These are phyloP conservation scores for Halcyon smyrnensis DNA, from an alignment of 2,797 vertebrate species.

Conservation along the genomic window DNA sequence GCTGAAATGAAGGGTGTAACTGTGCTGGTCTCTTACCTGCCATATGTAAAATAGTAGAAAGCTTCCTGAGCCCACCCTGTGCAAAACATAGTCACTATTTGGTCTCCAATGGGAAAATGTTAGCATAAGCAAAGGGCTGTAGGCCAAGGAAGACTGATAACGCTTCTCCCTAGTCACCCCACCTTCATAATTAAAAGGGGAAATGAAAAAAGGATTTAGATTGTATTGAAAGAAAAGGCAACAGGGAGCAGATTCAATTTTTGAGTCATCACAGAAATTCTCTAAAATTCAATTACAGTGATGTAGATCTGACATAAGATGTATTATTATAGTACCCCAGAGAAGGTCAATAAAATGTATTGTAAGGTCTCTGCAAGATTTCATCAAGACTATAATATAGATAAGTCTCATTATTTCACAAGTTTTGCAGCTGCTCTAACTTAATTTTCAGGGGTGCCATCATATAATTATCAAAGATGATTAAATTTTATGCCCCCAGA, in stretches of 20 bases:
- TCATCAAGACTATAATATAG: slow-evolving; percentile 40
- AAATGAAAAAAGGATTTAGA: slow-evolving; percentile 50
- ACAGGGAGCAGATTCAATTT: slow-evolving; percentile 47
- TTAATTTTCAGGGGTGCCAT: slow-evolving; percentile 69
- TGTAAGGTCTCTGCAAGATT: slow-evolving; percentile 36
- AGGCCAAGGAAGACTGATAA: slow-evolving; percentile 25
- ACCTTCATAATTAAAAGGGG: slow-evolving; percentile 68
- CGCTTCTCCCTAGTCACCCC: neutral
- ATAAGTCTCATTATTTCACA: slow-evolving; percentile 50
- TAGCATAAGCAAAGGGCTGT: neutral
- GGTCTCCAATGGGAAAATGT: neutral
- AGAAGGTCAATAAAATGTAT: slow-evolving; percentile 43
- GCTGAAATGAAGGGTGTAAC: neutral
- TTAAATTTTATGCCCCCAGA: slow-evolving; percentile 71
- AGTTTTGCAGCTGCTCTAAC: slow-evolving; percentile 68
- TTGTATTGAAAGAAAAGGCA: slow-evolving; percentile 53
- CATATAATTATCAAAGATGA: slow-evolving; percentile 71
- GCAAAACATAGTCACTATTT: neutral
- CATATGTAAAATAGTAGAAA: neutral
- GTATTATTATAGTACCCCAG: slow-evolving; percentile 29
- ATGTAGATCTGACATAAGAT: slow-evolving; percentile 40
- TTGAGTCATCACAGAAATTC: slow-evolving; percentile 36
- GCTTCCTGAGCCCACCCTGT: neutral
- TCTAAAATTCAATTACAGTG: slow-evolving; percentile 64
- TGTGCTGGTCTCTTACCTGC: neutral